Base-by-base conservation (phyloP, 2,797 vertebrate genomes). In the Harpagifer antarcticus region DNA sequence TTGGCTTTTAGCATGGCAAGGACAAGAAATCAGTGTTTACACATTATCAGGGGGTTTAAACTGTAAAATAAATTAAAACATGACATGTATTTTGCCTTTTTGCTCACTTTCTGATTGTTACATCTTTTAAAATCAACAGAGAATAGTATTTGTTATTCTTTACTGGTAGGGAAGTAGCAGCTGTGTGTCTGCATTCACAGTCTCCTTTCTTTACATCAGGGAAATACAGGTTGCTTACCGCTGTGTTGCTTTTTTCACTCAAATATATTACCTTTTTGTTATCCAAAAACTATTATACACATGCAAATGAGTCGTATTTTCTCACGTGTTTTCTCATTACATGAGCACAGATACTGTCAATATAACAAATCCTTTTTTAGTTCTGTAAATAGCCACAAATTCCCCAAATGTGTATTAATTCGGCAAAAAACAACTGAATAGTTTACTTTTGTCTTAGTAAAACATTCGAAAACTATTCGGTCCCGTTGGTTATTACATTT, bases 21-120 rank as follows among this genome's bases (percentile, higher is more conserved):
- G 15, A 44, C 47, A 65, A 76, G 17, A 2, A 56, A 48, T 13
- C 63, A 16, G 70, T 73, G 60, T 78, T 67, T 63, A 71, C 52
- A 64, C 20, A 40, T 58, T 17, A 58, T 16, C 47, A 10, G 1
- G 1, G 2, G 53, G 64, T 62, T 57, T 57, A 31, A 54, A 61
- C 59, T 44, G 48, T 42, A 27, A 63, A 66, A 23, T 4, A 5
- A 79, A 60, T 81, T 40, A 74, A 74, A 83, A 80, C 89, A 53
- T 80, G 81, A 63, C 89, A 47, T 63, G 69, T 52, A 58, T 65
- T 63, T 19, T 59, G 15, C 42, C 58, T n/a, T 56, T 27, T 11
- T 54, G 10, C 90, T 88, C 90, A 78, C 92, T 90, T 89, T 74
- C 77, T 92, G 93, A 94, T 93, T 88, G 82, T 82, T 94, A 37